Evolutionary conservation across 2,113 vertebrate genomes (phyloP).

Genomic region (Crypturellus undulatus): DNA sequence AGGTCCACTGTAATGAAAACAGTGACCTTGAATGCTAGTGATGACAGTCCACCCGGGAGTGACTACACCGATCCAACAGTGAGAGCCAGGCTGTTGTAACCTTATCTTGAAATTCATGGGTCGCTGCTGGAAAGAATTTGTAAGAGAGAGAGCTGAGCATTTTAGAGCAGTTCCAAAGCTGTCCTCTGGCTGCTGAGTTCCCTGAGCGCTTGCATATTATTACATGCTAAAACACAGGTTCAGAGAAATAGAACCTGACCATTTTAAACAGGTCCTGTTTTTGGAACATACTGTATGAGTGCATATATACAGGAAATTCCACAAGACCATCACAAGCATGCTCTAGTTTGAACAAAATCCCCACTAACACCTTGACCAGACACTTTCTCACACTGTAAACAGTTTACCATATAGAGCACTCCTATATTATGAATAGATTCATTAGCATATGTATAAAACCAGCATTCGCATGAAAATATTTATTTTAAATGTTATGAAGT

Average conservation of each 20-base stretch:
- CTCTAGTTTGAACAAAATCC: not conserved
- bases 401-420: not conserved
- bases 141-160: not conserved
- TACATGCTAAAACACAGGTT: not conserved
- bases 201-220: not conserved
- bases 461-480: not conserved
- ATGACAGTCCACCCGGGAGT: constrained; percentile 15
- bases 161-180: constrained; percentile 2
- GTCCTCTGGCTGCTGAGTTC: not conserved
- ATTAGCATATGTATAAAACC: not conserved
- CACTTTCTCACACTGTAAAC: not conserved
- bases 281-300: not conserved
- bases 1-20: not conserved
- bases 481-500: not conserved
- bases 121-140: constrained; percentile 5
- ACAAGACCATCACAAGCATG: not conserved
- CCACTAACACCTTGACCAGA: not conserved
- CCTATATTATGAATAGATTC: not conserved
- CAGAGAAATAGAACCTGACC: not conserved
- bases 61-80: not conserved
- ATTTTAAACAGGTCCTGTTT: not conserved
- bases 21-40: not conserved
- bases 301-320: not conserved
- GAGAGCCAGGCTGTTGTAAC: constrained; percentile 7
- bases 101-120: constrained; percentile 4